Base-by-base conservation (phyloP, 2,797 vertebrate genomes). In the Orientallactaga sibirica region DNA sequence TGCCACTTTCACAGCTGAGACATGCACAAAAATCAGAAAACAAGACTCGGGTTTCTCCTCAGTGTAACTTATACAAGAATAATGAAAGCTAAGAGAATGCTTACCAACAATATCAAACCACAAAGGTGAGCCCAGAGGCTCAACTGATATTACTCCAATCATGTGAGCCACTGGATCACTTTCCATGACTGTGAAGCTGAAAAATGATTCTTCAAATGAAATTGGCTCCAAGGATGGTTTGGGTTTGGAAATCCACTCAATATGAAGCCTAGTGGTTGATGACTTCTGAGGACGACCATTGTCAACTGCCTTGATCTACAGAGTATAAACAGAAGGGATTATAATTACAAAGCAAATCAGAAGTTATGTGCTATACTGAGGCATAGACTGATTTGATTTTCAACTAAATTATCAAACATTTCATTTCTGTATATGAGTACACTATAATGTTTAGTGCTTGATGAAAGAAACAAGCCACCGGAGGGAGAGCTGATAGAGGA, bases 91-190 rank as follows among this genome's bases (percentile, higher is more conserved):
- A 80, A 0, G 78, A 92, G 68, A 73, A 84, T 9, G 61, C 99
- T 99, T 98, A 99, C 99, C 99, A 95, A 98, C 99, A 98, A 99
- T 99, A 97, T 99, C 99, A 98, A 99, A 99, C 99, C 99, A 99
- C 86, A 99, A 98, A 0, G 98, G 98, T 33, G 98, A 98, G 96
- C 99, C 98, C 24, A 98, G 98, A 66, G 99, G 98, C 86, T 99
- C 99, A 10, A 99, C 99, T 97, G 99, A 97, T 90, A 99, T 98
- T 7, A 99, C 99, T 4, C 99, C 99, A 85, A 99, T 99, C 99
- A 99, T 99, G 98, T 99, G 99, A 61, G 99, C 99, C 87, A 99
- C 99, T 0, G 99, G 99, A 97, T 99, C 99, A 14, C 99, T 99
- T 96, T 99, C 99, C 99, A 99, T 99, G 52, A 99, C 99, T 1